Evolutionary conservation across 1,140 invertebrate species (phyloP).

Genomic region (Caenorhabditis tropicalis): DNA sequence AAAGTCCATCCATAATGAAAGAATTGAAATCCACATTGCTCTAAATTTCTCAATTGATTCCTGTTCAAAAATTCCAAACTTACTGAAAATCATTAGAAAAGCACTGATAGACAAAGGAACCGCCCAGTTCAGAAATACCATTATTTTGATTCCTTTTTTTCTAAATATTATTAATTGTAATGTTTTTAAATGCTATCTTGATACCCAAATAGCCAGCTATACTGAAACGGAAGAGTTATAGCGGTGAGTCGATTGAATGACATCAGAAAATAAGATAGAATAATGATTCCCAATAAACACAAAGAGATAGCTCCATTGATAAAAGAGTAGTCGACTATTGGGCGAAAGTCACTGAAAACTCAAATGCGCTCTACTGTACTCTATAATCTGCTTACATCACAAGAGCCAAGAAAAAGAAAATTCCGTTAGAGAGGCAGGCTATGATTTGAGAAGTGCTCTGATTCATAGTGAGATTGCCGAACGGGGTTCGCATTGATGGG

Average conservation of each 20-base stretch:
- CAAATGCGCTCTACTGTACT: background rate
- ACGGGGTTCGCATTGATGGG: background rate
- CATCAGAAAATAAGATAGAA: background rate
- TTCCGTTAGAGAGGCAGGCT: background rate
- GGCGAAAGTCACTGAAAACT: background rate
- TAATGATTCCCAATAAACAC: background rate
- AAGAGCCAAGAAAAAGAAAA: background rate
- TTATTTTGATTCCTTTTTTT: background rate
- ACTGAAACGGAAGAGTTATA: background rate
- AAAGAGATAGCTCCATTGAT: background rate
- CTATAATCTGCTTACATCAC: background rate
- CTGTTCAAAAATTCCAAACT: background rate
- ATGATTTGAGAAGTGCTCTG: background rate
- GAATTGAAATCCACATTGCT: background rate
- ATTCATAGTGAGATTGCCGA: background rate
- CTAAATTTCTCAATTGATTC: background rate
- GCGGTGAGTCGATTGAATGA: background rate
- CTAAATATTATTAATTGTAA: background rate
- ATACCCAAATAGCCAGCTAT: background rate
- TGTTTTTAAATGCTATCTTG: background rate
- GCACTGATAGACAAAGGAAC: background rate
- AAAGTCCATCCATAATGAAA: background rate
- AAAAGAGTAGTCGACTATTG: background rate
- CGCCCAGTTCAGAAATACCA: background rate
- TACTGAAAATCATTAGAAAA: background rate